phyloP scores from a whole-genome alignment of 2,797 vertebrate species.

The Mormyrus hasselquistii region DNA sequence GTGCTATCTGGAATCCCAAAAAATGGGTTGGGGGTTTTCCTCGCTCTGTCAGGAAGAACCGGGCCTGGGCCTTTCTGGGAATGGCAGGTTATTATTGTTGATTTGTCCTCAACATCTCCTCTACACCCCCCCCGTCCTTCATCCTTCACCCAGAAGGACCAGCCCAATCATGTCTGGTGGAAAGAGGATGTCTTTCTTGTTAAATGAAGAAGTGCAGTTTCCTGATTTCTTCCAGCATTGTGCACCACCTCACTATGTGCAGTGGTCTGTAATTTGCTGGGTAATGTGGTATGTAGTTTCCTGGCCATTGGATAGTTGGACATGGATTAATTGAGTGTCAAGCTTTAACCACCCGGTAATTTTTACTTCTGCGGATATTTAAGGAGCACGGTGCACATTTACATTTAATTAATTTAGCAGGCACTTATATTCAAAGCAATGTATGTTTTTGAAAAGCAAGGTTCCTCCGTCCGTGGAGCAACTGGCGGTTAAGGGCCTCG shows the following conservation, averaged over 20 bases:
- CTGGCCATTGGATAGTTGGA: neutral
- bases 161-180: neutral
- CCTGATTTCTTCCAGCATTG: neutral
- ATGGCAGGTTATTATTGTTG: neutral
- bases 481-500: neutral
- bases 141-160: neutral
- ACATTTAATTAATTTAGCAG: neutral
- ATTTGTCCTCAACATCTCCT: neutral
- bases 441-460: neutral
- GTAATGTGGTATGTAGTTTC: neutral
- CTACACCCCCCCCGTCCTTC: neutral
- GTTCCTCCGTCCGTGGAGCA: neutral
- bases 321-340: neutral
- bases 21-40: neutral
- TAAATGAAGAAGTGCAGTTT: neutral
- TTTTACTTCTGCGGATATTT: neutral
- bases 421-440: neutral
- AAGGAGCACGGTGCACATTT: neutral
- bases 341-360: neutral
- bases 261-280: neutral
- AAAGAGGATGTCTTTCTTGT: neutral
- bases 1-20: neutral
- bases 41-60: neutral
- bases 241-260: neutral
- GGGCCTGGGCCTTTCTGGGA: neutral